Conservation (phyloP, 2,113 vertebrate genomes). For the Carassius gibelio region DNA sequence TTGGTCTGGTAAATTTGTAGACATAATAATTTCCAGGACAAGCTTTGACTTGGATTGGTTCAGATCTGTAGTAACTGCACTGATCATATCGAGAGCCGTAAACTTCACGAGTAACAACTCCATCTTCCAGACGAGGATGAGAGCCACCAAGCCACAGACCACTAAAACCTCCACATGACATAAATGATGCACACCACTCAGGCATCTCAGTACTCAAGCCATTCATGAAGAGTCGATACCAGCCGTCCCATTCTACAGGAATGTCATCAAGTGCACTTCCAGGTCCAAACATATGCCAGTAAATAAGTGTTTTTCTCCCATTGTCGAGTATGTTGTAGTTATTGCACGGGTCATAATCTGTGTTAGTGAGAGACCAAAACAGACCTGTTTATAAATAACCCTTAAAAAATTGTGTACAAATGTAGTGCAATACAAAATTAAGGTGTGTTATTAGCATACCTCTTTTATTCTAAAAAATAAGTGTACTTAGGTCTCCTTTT, state of each 20-base stretch:
- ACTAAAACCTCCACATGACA: background rate
- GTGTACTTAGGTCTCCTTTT: no score
- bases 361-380: background rate
- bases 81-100: no score
- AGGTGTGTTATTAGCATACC: no score
- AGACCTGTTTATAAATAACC: background rate
- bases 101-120: no score
- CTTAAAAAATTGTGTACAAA: no score
- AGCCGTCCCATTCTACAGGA: background rate
- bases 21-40: no score
- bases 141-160: background rate
- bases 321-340: background rate
- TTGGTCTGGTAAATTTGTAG: no score
- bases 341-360: background rate
- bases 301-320: background rate
- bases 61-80: no score
- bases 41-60: no score
- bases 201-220: background rate
- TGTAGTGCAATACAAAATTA: no score
- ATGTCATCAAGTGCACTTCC: background rate
- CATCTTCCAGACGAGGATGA: background rate
- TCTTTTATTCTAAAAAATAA: no score
- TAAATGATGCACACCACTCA: background rate
- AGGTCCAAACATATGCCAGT: background rate
- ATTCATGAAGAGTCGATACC: background rate